These are phyloP conservation scores for Zaprionus tsacasi DNA, from an alignment of 1,140 invertebrate species.

Conservation along the genomic window DNA sequence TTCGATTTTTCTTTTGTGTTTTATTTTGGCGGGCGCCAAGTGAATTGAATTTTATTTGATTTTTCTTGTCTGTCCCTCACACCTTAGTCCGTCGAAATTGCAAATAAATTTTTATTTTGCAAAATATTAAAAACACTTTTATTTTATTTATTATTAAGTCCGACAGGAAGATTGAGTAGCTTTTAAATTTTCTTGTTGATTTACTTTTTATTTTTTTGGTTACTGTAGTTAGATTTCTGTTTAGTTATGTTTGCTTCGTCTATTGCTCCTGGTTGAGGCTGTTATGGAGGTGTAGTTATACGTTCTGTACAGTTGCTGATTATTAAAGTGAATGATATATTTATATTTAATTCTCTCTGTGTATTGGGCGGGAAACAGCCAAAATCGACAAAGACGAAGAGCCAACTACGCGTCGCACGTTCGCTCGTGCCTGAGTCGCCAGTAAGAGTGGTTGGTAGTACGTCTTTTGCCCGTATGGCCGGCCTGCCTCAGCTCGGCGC, in stretches of 20 bases:
- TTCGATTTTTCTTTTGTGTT: conserved; percentile 6
- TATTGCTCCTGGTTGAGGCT: conserved; percentile 23
- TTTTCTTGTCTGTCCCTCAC: neutral
- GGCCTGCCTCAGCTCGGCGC: neutral
- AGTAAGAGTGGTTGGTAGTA: conserved; percentile 6
- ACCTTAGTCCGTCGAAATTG: neutral
- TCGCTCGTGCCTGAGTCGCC: conserved; percentile 35
- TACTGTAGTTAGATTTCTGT: conserved; percentile 18
- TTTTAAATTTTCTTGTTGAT: conserved; percentile 6
- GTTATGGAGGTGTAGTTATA: conserved; percentile 15
- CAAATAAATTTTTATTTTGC: neutral
- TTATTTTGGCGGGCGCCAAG: conserved; percentile 18
- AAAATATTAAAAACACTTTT: conserved; percentile 15
- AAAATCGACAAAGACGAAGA: conserved; percentile 73
- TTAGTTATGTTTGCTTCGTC: conserved; percentile 18
- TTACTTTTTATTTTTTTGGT: conserved; percentile 16
- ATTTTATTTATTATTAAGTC: conserved; percentile 11
- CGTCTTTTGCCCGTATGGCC: too few species aligned
- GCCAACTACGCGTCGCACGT: conserved; percentile 60
- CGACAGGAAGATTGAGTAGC: conserved; percentile 2
- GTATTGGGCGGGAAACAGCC: conserved; percentile 75
- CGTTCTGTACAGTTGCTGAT: conserved; percentile 21
- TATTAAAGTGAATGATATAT: conserved; percentile 18
- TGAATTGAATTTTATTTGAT: conserved; percentile 15
- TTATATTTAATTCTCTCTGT: conserved; percentile 45